These are phyloP conservation scores for Bedellia somnulentella DNA, from an alignment of 2,888 invertebrate genomes.

Conservation along the genomic window DNA sequence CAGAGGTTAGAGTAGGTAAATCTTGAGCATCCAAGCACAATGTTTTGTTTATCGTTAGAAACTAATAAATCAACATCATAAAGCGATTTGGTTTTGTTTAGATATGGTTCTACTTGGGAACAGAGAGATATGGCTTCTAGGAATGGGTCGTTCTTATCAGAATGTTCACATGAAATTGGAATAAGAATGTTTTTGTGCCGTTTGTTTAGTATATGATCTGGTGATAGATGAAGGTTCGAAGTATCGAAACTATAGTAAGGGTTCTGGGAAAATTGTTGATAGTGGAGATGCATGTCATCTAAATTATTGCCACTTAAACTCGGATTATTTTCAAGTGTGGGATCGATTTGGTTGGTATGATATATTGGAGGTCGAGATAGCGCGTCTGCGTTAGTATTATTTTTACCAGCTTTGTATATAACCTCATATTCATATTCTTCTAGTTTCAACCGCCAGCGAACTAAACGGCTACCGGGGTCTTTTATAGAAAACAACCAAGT, in stretches of 20 bases:
- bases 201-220: too few species aligned
- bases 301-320: too few species aligned
- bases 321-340: too few species aligned
- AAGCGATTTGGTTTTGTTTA: background rate
- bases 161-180: background rate
- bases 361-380: too few species aligned
- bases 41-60: slow-evolving; percentile 1
- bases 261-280: too few species aligned
- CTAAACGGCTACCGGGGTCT: slow-evolving; percentile 1
- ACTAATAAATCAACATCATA: too few species aligned
- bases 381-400: slow-evolving; percentile 9
- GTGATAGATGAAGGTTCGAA: background rate
- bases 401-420: slow-evolving; percentile 10
- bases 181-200: too few species aligned
- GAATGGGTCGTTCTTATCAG: background rate
- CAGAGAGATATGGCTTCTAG: background rate
- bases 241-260: background rate
- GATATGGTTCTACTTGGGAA: too few species aligned
- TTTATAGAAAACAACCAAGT: too few species aligned
- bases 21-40: background rate
- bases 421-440: slow-evolving; percentile 9
- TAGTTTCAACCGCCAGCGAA: slow-evolving; percentile 1
- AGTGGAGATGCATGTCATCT: too few species aligned
- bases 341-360: too few species aligned
- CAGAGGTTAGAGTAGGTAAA: background rate